A percentile compares a stretch with the other conserved stretches of the same genome.
Conservation (phyloP, 53 echinoderm and acorn worm species). For the Astropecten irregularis region DNA sequence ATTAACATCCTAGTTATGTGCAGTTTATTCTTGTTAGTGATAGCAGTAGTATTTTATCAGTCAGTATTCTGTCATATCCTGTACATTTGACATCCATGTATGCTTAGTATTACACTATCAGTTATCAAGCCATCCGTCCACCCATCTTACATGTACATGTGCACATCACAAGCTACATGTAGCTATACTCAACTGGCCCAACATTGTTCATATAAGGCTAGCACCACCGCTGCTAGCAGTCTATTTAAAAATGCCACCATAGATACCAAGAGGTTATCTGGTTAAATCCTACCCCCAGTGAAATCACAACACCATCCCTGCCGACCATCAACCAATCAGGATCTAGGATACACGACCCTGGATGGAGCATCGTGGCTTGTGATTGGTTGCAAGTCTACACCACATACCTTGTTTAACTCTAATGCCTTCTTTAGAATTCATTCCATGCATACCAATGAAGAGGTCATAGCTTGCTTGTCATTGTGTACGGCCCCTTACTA, state of each 20-base stretch:
- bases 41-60: background rate
- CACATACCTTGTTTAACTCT: conserved; percentile 30
- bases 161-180: background rate
- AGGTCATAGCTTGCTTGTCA: conserved; percentile 11
- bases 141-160: background rate
- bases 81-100: too few relatives aligned
- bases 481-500: conserved; percentile 36
- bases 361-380: background rate
- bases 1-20: too few relatives aligned
- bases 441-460: conserved; percentile 39
- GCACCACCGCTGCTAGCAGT: conserved; percentile 52
- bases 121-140: background rate
- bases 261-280: conserved; percentile 29
- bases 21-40: too few relatives aligned
- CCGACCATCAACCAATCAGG: conserved; percentile 14
- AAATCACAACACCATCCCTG: conserved; percentile 55
- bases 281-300: background rate
- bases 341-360: background rate
- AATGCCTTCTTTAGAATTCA: conserved; percentile 53
- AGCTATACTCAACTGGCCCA: background rate
- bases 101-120: background rate
- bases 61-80: too few relatives aligned
- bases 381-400: conserved; percentile 36
- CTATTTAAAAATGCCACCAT: conserved; percentile 38
- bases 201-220: conserved; percentile 55